Base-by-base conservation (phyloP, 2,888 invertebrate species). In the Eulithis prunata region DNA sequence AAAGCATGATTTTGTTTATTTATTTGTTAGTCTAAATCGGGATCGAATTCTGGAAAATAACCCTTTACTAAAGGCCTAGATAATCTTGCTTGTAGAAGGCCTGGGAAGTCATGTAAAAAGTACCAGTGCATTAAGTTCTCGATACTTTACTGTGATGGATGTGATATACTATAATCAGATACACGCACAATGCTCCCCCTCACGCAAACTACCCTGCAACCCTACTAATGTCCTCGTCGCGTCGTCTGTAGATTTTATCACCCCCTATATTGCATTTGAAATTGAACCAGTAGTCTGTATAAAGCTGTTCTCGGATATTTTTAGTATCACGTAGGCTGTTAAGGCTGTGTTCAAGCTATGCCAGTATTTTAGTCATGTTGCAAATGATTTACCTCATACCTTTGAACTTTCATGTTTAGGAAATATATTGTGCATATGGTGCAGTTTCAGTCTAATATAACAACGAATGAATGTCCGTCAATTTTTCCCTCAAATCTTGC, bases 211-310 rank as follows among this genome's bases (percentile, higher is more conserved):
- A 43, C 38, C 41, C 21, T 12, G n/a, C n/a, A 58, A 58, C 58
- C 58, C 51, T 57, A 49, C 38, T 13, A 14, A 14, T 3, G 32
- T 32, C 47, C 21, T 21, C 41, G 38, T 14, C 36, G 54, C 21
- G 57, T 41, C 38, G 57, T 43, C 28, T 55, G 46, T 38, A 61
- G 61, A 61, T 61, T 46, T 47, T 61, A 47, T 54, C 61, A 49
- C 62, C 32, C 54, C 57, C 49, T 56, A 56, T 56, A 56, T 60
- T 64, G 52, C 51, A 56, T 60, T 59, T 60, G 45, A 56, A 51
- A 60, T 51, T 32, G 51, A 47, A 47, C 61, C 46, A 45, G 46
- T 46, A 51, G 43, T 12, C 5, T 52, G 6, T 47, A 41, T 36
- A 57, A 52, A 61, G 57, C 46, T 57, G n/a, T 46, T 41, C 52